Conservation (phyloP, 1,140 invertebrate species). For the Heliconius eleuchia region DNA sequence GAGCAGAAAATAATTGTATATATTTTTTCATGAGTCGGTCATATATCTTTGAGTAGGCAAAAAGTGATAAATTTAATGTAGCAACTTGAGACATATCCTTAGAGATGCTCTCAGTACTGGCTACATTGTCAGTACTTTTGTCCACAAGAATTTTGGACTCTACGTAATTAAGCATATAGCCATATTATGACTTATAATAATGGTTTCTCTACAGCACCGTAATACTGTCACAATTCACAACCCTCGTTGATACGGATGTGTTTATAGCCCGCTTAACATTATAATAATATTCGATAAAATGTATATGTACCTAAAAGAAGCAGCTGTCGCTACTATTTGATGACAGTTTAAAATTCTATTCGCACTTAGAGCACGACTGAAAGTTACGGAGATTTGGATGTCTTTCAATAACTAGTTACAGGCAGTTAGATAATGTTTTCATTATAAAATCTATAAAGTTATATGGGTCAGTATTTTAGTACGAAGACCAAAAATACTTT, state of each 20-base stretch:
- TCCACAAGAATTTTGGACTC: neutral
- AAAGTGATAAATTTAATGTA: neutral
- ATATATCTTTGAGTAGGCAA: too few species aligned
- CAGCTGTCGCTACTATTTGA: neutral
- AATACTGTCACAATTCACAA: slow-evolving; percentile 9
- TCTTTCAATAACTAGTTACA: too few species aligned
- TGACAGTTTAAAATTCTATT: neutral
- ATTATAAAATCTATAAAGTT: too few species aligned
- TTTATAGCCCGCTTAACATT: slow-evolving; percentile 10
- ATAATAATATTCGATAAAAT: slow-evolving; percentile 2
- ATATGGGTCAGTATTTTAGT: too few species aligned
- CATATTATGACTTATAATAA: neutral
- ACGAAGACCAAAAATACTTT: too few species aligned
- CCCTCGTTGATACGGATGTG: slow-evolving; percentile 23
- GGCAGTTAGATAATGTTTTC: too few species aligned
- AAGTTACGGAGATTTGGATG: too few species aligned
- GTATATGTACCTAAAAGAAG: neutral
- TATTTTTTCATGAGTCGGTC: too few species aligned
- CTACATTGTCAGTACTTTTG: too few species aligned
- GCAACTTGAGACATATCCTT: neutral
- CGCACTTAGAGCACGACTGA: neutral
- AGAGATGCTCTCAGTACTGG: neutral
- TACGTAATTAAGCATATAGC: neutral
- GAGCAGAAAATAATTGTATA: too few species aligned
- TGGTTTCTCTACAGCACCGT: slow-evolving; percentile 5